Percentiles rank a stretch among this genome's conserved stretches.
phyloP scores from a whole-genome alignment of 35 echinoderm and acorn worm genomes.

The Heliocidaris tuberculata region DNA sequence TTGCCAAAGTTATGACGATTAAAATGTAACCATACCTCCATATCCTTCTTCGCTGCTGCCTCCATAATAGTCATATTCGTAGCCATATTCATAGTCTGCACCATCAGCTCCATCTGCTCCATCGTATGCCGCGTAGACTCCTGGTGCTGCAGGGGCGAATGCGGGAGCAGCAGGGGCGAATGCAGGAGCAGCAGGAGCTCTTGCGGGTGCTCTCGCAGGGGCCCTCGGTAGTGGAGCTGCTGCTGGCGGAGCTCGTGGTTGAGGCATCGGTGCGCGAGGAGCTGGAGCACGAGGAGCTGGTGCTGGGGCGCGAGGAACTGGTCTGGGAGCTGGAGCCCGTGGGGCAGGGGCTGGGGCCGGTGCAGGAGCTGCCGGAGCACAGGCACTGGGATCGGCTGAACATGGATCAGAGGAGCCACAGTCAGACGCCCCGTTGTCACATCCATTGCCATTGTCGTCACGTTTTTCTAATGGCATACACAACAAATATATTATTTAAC shows the following conservation, averaged over 20 bases:
- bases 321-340: background rate
- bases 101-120: constrained; percentile 10
- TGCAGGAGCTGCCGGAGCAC: constrained; percentile 37
- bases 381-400: background rate
- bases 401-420: background rate
- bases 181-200: constrained; percentile 15
- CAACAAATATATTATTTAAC: too few relatives aligned
- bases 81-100: background rate
- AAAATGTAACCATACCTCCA: background rate
- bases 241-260: background rate
- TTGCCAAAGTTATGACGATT: too few relatives aligned
- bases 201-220: background rate
- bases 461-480: background rate
- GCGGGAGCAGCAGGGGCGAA: background rate
- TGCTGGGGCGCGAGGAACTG: constrained; percentile 13
- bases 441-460: background rate
- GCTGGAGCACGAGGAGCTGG: background rate
- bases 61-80: background rate
- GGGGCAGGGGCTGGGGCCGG: background rate
- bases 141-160: background rate
- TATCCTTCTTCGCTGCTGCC: constrained; percentile 25
- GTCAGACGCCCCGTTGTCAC: background rate
- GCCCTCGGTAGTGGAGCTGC: background rate
- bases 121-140: background rate
- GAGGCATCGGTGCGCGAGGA: background rate